Evolutionary conservation across 2,797 vertebrate genomes (phyloP).

Genomic region (Bryconaethiops microstoma): DNA sequence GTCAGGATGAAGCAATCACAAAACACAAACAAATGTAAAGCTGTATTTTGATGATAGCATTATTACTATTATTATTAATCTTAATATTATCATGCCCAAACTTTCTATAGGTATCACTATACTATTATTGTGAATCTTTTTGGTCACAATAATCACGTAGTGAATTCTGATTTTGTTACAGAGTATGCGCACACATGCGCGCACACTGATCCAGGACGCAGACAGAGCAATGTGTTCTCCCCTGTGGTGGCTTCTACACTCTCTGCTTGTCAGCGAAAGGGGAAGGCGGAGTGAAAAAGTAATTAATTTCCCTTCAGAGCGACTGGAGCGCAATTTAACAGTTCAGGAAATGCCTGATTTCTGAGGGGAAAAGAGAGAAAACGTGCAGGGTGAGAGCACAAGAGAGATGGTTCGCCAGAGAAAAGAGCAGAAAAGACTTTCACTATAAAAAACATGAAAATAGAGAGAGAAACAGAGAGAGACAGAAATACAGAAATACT

Average conservation of each 20-base stretch:
- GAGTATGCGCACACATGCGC: neutral
- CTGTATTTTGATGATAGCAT: no score
- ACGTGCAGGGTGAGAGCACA: conserved; percentile 54
- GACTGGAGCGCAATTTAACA: conserved; percentile 77
- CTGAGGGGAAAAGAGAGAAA: conserved; percentile 68
- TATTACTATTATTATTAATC: no score
- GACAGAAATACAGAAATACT: conserved; percentile 10
- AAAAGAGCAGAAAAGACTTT: neutral
- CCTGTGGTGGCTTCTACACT: conserved; percentile 41
- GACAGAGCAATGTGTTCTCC: conserved; percentile 31
- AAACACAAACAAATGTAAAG: no score
- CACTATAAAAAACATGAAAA: neutral
- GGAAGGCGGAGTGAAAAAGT: conserved; percentile 64
- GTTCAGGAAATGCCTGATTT: conserved; percentile 77
- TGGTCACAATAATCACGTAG: no score
- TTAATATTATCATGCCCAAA: no score
- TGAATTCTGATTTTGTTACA: no score
- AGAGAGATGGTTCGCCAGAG: neutral
- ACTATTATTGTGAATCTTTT: no score
- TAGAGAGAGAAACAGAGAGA: neutral
- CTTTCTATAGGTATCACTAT: no score
- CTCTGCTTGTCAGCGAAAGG: conserved; percentile 37
- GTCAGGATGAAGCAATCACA: no score
- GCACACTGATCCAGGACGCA: conserved; percentile 9
- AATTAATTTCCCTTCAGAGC: conserved; percentile 81